Conservation (phyloP, 2,113 vertebrate species). For the Grantiella picta region DNA sequence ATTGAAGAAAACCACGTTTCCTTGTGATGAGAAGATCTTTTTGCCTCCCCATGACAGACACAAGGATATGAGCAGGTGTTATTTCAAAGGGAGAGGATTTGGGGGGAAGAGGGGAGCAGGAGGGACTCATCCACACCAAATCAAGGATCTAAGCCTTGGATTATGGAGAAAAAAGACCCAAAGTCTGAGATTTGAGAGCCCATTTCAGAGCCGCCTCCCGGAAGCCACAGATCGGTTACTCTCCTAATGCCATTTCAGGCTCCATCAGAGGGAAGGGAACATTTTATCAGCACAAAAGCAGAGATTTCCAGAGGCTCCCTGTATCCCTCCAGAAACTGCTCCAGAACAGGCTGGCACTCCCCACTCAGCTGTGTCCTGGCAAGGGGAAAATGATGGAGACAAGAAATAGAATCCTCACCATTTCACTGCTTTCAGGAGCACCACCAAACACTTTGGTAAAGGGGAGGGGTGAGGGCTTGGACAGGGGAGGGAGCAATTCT, state of each 20-base stretch:
- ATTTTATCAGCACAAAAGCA: background rate
- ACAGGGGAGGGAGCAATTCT: background rate
- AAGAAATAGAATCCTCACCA: background rate
- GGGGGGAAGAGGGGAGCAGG: background rate
- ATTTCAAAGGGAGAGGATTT: slow-evolving; percentile 31
- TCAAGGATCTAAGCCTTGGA: slow-evolving; percentile 21
- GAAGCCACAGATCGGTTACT: background rate
- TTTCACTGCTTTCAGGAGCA: background rate
- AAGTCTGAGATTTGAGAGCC: background rate
- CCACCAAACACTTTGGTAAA: background rate
- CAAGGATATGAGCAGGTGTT: slow-evolving; percentile 48
- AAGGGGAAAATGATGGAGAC: accelerated
- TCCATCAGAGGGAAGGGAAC: background rate
- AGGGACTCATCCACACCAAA: slow-evolving; percentile 36
- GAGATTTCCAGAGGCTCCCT: background rate
- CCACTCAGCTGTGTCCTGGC: background rate
- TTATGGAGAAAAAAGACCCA: slow-evolving; percentile 33
- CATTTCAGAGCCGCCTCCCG: background rate
- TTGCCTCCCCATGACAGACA: slow-evolving; percentile 3
- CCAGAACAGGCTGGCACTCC: background rate
- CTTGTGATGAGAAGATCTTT: background rate
- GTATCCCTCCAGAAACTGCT: background rate
- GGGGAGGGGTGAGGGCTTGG: background rate
- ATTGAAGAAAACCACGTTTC: background rate
- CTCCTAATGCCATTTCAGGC: background rate